These are phyloP conservation scores for Merodon equestris DNA, from an alignment of 2,888 invertebrate genomes.

Conservation along the genomic window DNA sequence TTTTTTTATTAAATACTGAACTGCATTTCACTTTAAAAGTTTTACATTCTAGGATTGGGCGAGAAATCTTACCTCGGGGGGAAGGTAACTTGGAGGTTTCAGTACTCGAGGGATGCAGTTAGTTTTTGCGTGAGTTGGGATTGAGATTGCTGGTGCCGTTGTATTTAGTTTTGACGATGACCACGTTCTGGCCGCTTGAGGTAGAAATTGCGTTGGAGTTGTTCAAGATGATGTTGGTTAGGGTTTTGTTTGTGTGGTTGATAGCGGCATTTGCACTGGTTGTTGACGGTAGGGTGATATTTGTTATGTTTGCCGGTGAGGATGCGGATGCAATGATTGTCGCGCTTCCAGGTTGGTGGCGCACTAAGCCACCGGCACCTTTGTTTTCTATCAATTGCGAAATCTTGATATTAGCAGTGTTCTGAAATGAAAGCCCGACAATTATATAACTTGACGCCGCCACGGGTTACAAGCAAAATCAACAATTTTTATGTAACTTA, in stretches of 20 bases:
- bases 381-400: slow-evolving; percentile 65
- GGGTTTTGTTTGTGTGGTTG: slow-evolving; percentile 51
- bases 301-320: slow-evolving; percentile 58
- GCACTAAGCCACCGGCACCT: slow-evolving; percentile 64
- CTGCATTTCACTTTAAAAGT: slow-evolving; percentile 55
- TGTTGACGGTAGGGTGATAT: slow-evolving; percentile 50
- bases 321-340: slow-evolving; percentile 76
- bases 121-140: slow-evolving; percentile 59
- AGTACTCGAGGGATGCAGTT: too few species aligned
- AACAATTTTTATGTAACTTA: too few species aligned
- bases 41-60: slow-evolving; percentile 14
- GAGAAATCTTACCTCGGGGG: neutral
- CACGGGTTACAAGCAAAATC: too few species aligned
- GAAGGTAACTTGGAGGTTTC: slow-evolving; percentile 5
- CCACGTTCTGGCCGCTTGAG: slow-evolving; percentile 73
- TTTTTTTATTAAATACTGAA: slow-evolving; percentile 43
- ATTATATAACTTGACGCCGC: too few species aligned
- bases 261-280: slow-evolving; percentile 30
- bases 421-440: too few species aligned
- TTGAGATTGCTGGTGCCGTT: slow-evolving; percentile 62
- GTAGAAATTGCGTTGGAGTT: slow-evolving; percentile 53
- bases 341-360: slow-evolving; percentile 73
- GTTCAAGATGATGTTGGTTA: slow-evolving; percentile 59
- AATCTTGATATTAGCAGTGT: slow-evolving; percentile 70
- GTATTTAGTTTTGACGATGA: slow-evolving; percentile 74